phyloP scores from a whole-genome alignment of 2,888 invertebrate genomes.

The Caenorhabditis auriculariae region DNA sequence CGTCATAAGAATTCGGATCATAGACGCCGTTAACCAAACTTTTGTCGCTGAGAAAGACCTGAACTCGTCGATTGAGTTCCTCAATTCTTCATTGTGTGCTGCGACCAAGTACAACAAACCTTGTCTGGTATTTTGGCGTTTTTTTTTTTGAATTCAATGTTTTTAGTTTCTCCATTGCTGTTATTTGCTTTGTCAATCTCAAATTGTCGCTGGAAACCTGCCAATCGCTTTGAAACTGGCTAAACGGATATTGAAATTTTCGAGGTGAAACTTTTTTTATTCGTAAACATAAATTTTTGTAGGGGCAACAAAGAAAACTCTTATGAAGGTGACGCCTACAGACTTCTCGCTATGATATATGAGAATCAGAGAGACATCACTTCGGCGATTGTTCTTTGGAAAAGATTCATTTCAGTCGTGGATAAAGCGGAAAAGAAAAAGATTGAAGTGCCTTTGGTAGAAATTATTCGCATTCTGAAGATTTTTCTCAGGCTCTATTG shows the following conservation, averaged over 20 bases:
- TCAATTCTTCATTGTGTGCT: slow-evolving; percentile 5
- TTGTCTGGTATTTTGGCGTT: not conserved
- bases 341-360: slow-evolving; percentile 27
- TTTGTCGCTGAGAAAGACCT: too few species aligned
- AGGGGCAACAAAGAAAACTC: not conserved
- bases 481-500: slow-evolving; percentile 6
- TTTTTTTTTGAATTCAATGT: slow-evolving; percentile 1
- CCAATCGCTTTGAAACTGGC: slow-evolving; percentile 19
- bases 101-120: not conserved
- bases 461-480: slow-evolving; percentile 10
- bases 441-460: too few species aligned
- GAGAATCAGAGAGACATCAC: slow-evolving; percentile 28
- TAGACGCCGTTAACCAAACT: too few species aligned
- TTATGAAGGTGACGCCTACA: slow-evolving; percentile 16
- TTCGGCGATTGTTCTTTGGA: slow-evolving; percentile 22
- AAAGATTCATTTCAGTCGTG: too few species aligned
- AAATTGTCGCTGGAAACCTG: slow-evolving; percentile 15
- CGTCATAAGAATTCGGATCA: too few species aligned
- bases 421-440: too few species aligned
- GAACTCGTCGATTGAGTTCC: slow-evolving; percentile 18
- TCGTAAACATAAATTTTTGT: too few species aligned
- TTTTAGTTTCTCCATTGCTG: slow-evolving; percentile 17
- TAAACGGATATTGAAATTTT: slow-evolving; percentile 7
- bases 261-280: too few species aligned
- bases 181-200: slow-evolving; percentile 20